Percentiles rank a stretch among this genome's conserved stretches.
Conservation (phyloP, 2,113 vertebrate species). For the Ia io region DNA sequence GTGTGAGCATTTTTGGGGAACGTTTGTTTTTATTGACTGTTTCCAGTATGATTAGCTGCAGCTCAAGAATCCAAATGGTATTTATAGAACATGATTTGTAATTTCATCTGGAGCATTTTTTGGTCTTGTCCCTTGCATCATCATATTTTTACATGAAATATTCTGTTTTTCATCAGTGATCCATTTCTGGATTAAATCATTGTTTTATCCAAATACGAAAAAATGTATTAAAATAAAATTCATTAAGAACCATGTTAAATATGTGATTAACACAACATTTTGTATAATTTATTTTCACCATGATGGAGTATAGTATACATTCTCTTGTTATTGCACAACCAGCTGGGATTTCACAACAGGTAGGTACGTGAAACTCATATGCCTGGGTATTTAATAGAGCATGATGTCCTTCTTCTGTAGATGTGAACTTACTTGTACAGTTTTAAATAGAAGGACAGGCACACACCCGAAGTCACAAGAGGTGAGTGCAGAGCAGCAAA, state of each 20-base stretch:
- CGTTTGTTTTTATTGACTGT: neutral
- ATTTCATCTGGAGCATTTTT: neutral
- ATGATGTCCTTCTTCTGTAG: neutral
- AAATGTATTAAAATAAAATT: neutral
- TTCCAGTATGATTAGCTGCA: neutral
- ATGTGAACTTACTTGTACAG: constrained; percentile 7
- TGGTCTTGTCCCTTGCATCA: neutral
- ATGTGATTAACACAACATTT: neutral
- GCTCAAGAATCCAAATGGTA: neutral
- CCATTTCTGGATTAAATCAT: neutral
- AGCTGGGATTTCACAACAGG: neutral
- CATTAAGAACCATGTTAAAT: neutral
- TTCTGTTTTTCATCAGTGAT: neutral
- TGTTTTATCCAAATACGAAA: neutral
- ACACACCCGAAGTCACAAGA: neutral
- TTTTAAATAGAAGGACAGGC: constrained; percentile 3
- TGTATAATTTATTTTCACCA: neutral
- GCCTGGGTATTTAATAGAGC: neutral
- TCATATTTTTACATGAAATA: constrained; percentile 35
- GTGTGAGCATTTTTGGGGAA: neutral
- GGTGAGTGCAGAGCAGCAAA: neutral
- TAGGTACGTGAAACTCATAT: neutral
- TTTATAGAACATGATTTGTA: neutral
- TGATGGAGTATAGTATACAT: neutral
- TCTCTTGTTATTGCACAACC: neutral